Percentiles rank a stretch among this genome's conserved stretches.
Conservation (phyloP, 1,140 invertebrate genomes). For the Eufriesea mexicana region DNA sequence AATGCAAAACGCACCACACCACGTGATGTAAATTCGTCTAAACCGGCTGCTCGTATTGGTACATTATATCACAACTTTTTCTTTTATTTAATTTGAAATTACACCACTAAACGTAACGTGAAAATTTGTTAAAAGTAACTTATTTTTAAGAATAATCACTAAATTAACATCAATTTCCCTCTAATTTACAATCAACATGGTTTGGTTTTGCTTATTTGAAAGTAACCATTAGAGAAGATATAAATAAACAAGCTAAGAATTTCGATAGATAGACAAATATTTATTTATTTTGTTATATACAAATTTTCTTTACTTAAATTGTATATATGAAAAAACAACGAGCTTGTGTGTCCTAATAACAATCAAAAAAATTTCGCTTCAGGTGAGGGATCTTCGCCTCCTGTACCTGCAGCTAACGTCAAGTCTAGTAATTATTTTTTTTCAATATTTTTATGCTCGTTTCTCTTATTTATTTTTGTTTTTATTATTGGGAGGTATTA, state of each 20-base stretch:
- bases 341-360: slow-evolving; percentile 49
- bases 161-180: slow-evolving; percentile 44
- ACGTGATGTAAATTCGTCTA: slow-evolving; percentile 72
- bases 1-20: slow-evolving; percentile 77
- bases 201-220: not conserved
- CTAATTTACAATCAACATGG: slow-evolving; percentile 37
- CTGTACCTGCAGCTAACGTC: slow-evolving; percentile 72
- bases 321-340: not conserved
- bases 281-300: not conserved
- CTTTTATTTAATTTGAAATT: slow-evolving; percentile 37
- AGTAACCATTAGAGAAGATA: not conserved
- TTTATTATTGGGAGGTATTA: slow-evolving; percentile 30
- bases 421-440: slow-evolving; percentile 80
- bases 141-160: slow-evolving; percentile 20
- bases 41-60: slow-evolving; percentile 79
- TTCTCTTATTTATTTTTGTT: slow-evolving; percentile 44
- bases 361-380: slow-evolving; percentile 73
- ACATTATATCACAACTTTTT: slow-evolving; percentile 69
- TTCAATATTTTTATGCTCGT: slow-evolving; percentile 55
- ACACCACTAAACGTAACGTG: slow-evolving; percentile 23
- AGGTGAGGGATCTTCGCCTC: slow-evolving; percentile 77
- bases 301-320: not conserved
- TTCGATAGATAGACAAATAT: not conserved
- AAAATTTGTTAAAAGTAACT: not conserved
- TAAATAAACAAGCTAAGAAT: not conserved